Conservation (phyloP, 1,140 invertebrate genomes). For the Homalodisca vitripennis region DNA sequence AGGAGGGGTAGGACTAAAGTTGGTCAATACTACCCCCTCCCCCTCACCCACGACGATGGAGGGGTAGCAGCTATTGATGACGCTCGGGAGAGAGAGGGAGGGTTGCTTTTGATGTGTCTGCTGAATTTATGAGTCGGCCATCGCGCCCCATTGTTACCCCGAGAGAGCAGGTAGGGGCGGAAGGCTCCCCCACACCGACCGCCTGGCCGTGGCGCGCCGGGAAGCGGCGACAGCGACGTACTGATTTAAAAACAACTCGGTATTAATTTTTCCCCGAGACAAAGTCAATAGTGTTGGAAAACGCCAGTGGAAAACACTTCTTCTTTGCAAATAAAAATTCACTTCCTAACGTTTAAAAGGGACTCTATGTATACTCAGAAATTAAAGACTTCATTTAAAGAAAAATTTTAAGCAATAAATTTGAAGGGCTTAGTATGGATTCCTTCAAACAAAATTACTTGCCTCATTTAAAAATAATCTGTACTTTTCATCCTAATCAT, state of each 20-base stretch:
- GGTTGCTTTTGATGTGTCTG: conserved; percentile 29
- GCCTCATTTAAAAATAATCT: no score
- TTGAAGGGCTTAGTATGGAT: no score
- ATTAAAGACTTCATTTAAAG: no score
- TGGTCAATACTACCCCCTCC: conserved; percentile 20
- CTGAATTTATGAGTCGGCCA: conserved; percentile 29
- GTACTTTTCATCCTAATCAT: no score
- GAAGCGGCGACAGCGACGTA: background rate
- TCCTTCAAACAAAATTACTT: no score
- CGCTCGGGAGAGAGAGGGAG: background rate
- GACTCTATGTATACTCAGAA: no score
- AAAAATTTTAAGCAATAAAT: no score
- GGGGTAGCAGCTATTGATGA: conserved; percentile 13
- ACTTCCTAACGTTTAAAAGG: no score
- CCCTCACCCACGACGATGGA: background rate
- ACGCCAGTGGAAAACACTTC: no score
- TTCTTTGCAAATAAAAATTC: no score
- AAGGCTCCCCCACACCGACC: background rate
- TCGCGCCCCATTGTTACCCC: conserved; percentile 12
- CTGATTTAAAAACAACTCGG: background rate
- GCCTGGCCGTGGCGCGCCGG: no score
- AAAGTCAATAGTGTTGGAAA: background rate
- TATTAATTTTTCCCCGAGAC: background rate
- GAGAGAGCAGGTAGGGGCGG: background rate
- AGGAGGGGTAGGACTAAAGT: conserved; percentile 13